phyloP scores from a whole-genome alignment of 2,113 vertebrate species.

The Podarcis cretensis region DNA sequence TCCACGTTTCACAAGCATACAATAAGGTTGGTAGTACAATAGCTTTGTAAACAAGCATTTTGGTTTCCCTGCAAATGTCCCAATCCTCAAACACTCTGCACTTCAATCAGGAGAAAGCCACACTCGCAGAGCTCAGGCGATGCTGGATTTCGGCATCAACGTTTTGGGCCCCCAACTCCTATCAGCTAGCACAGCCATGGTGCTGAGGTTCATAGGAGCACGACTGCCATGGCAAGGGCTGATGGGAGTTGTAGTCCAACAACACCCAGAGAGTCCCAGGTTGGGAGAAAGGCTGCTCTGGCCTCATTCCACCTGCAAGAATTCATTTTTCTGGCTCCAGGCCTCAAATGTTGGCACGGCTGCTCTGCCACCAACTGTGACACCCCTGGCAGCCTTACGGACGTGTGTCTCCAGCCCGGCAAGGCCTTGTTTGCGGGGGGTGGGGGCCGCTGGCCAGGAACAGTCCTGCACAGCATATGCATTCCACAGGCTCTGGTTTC shows the following conservation, averaged over 20 bases:
- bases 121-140: no score
- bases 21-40: no score
- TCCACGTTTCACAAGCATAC: no score
- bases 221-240: not conserved
- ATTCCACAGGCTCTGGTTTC: not conserved
- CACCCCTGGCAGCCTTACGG: not conserved
- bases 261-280: not conserved
- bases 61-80: no score
- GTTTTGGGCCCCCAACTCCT: no score
- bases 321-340: not conserved
- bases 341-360: not conserved
- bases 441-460: rapidly evolving
- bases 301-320: not conserved
- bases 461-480: rapidly evolving
- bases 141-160: no score
- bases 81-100: no score
- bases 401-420: not conserved
- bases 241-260: not conserved
- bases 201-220: no score
- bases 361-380: not conserved
- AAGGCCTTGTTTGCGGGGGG: not conserved
- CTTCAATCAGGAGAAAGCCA: no score
- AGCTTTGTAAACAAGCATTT: no score
- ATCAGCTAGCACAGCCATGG: no score
- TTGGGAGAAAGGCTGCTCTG: not conserved